phyloP scores from a whole-genome alignment of 2,888 invertebrate species.

The Blera fallax region DNA sequence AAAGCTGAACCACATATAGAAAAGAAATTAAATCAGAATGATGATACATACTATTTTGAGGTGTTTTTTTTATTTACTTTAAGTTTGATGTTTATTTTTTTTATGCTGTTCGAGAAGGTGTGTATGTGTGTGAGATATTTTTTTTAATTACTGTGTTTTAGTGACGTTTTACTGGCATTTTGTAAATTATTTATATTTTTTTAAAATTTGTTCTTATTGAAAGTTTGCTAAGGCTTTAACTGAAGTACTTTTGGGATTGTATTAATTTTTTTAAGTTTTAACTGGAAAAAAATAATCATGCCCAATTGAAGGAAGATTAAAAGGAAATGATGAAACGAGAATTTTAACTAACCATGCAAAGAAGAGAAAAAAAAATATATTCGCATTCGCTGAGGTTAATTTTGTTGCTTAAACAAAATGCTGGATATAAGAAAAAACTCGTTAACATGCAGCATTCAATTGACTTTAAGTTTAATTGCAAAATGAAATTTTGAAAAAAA shows the following conservation, averaged over 20 bases:
- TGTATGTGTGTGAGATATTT: no score
- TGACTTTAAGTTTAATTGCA: conserved; percentile 16
- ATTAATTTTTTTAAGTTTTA: not conserved
- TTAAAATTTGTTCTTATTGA: not conserved
- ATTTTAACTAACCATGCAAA: conserved; percentile 40
- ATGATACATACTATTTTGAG: conserved; percentile 76
- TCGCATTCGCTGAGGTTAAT: conserved; percentile 19
- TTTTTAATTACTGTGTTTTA: conserved; percentile 13
- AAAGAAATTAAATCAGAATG: conserved; percentile 82
- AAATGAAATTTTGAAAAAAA: not conserved
- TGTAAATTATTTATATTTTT: conserved; percentile 3
- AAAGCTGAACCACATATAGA: conserved; percentile 82
- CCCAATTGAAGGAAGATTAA: conserved; percentile 24
- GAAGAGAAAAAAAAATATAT: not conserved
- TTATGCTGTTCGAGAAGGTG: conserved; percentile 46
- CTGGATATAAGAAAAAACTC: not conserved
- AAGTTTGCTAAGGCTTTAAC: conserved; percentile 14
- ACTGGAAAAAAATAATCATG: conserved; percentile 50
- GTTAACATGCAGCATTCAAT: conserved; percentile 61
- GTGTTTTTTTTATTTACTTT: conserved; percentile 48
- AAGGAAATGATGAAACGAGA: not conserved
- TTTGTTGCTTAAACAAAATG: not conserved
- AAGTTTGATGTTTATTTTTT: conserved; percentile 38
- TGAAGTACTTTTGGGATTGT: conserved; percentile 3
- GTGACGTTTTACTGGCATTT: conserved; percentile 37